These are phyloP conservation scores for Pachymerium ferrugineum DNA, from an alignment of 2,888 invertebrate genomes.

Conservation along the genomic window DNA sequence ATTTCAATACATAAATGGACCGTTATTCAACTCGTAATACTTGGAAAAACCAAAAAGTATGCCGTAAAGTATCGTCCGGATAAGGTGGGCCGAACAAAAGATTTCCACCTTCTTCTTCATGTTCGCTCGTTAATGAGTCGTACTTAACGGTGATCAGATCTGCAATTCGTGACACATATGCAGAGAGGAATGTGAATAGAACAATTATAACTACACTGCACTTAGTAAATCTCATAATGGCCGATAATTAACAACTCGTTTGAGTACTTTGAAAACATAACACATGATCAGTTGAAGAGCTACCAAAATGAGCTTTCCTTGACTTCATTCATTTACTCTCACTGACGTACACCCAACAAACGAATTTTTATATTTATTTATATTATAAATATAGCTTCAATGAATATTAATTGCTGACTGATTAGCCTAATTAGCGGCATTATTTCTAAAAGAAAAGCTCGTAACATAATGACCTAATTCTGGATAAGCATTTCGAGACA, in stretches of 20 bases:
- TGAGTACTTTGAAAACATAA: background rate
- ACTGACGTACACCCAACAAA: too few relatives aligned
- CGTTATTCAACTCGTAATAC: background rate
- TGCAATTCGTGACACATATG: slow-evolving; percentile 63
- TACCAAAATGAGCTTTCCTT: too few relatives aligned
- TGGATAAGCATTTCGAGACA: too few relatives aligned
- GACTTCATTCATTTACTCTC: too few relatives aligned
- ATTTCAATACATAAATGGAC: background rate
- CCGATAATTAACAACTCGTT: background rate
- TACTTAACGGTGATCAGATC: slow-evolving; percentile 61
- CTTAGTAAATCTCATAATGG: slow-evolving; percentile 60
- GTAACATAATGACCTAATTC: too few relatives aligned
- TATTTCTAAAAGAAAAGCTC: too few relatives aligned
- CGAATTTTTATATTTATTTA: too few relatives aligned
- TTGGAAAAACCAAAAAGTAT: slow-evolving; percentile 33
- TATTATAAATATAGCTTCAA: too few relatives aligned
- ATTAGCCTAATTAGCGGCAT: too few relatives aligned
- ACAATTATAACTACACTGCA: slow-evolving; percentile 58
- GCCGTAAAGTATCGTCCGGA: slow-evolving; percentile 26
- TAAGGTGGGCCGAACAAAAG: slow-evolving; percentile 32
- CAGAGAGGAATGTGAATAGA: slow-evolving; percentile 60
- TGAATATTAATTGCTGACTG: too few relatives aligned
- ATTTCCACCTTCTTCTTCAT: slow-evolving; percentile 8
- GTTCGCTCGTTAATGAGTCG: slow-evolving; percentile 45
- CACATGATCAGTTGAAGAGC: background rate